phyloP scores from a whole-genome alignment of 2,797 vertebrate genomes.

The Chlorospingus semifuscus region DNA sequence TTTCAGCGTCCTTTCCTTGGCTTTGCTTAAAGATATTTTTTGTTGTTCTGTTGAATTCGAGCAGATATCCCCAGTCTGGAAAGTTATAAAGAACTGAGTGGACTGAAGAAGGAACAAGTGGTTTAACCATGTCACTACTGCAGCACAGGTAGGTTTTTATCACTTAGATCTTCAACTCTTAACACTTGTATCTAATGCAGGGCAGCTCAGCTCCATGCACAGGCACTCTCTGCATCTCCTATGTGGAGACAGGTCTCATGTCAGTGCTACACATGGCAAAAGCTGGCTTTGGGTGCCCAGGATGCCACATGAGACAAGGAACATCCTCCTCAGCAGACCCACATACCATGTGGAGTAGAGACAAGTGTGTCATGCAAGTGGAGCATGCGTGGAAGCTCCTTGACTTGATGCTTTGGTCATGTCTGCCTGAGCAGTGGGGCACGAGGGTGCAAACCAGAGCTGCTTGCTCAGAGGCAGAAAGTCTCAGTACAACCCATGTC shows the following conservation, averaged over 20 bases:
- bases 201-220: not conserved
- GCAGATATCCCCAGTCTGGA: not conserved
- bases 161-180: not conserved
- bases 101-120: not conserved
- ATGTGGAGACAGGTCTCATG: accelerated
- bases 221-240: not conserved
- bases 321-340: not conserved
- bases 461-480: not conserved
- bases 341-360: not conserved
- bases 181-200: accelerated
- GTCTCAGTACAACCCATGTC: not conserved
- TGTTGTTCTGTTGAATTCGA: not conserved
- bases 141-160: not conserved
- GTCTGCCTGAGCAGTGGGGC: not conserved
- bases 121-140: not conserved
- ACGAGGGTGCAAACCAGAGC: not conserved
- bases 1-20: not conserved
- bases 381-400: not conserved
- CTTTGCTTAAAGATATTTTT: not conserved
- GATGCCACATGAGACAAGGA: not conserved
- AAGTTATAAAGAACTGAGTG: not conserved
- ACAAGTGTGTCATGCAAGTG: not conserved
- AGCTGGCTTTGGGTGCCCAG: not conserved
- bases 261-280: not conserved
- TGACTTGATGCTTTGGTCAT: not conserved